Evolutionary conservation across 2,797 vertebrate species (phyloP), one percentile per base, ranked within the genome.

Genomic region (Pogonophryne albipinna): DNA sequence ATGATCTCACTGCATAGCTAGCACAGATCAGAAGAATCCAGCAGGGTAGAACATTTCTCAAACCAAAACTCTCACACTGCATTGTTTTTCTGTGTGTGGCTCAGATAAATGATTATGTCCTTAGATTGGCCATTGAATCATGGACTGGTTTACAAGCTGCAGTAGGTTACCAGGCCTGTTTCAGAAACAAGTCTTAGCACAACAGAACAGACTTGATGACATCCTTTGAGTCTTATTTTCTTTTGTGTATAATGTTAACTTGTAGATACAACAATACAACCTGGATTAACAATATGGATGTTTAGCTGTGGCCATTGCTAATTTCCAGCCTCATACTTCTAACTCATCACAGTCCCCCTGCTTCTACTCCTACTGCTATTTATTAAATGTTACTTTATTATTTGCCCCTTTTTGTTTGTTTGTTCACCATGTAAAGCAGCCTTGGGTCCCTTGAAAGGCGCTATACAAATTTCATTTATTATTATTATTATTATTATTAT

Each of bases 1-100:
- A 77, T 85, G 84, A 89, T 68, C 74, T 91, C 85, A 77, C 63
- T 69, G 66, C 62, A 70, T 81, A 46, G 75, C 75, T 66, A 66
- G 74, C 77, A 76, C 64, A 66, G 55, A 74, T 67, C 55, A 51
- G 46, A 56, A 72, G 53, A 47, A 65, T 23, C 61, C 63, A 87
- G 67, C 41, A 23, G 58, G 23, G 38, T 42, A 20, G 58, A 80
- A 58, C 27, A 66, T 74, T 63, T 79, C 53, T 82, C 19, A 61
- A 67, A 55, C 53, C 19, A 7, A 38, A 69, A 59, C 66, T 59
- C 16, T 3, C 44, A 49, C 16, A 20, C 49, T 62, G 38, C 49
- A 41, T 12, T 31, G 61, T 52, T 68, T 38, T 50, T 61, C 4
- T 19, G 4, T 63, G 44, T 68, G 66, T 59, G 13, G 44, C 57